Conservation (phyloP, 2,797 vertebrate species). For the Silurus lanzhouensis region DNA sequence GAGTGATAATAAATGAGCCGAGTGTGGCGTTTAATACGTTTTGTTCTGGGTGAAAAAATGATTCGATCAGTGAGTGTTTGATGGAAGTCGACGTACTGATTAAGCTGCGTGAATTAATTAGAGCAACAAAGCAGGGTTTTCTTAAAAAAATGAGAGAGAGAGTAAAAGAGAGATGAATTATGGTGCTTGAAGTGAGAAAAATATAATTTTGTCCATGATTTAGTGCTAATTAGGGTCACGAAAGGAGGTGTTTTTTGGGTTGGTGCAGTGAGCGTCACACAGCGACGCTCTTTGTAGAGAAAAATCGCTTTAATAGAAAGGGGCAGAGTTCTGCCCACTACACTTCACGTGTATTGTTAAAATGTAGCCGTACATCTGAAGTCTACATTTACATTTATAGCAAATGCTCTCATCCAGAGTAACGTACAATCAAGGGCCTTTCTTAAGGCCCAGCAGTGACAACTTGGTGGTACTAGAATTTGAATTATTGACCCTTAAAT, state of each 20-base stretch:
- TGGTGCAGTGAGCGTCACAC: background rate
- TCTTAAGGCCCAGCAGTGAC: no score
- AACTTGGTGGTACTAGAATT: no score
- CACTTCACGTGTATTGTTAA: background rate
- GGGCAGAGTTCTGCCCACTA: no score
- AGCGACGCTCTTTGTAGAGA: background rate
- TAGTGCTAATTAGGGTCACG: background rate
- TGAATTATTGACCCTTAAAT: no score
- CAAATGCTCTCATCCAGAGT: no score
- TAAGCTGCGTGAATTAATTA: background rate
- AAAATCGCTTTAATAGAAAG: no score
- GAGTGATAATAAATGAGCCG: background rate
- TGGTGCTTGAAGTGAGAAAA: background rate
- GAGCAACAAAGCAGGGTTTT: background rate
- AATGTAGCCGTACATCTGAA: no score
- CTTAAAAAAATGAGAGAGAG: background rate
- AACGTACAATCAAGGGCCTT: no score
- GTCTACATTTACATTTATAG: no score
- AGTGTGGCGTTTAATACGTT: background rate
- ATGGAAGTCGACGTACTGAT: background rate
- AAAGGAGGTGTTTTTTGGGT: background rate
- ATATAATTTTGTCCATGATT: background rate
- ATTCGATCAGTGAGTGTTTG: background rate
- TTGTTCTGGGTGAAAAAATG: background rate
- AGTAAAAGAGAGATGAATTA: background rate